These are phyloP conservation scores for Eulimnadia texana DNA, from an alignment of 1,140 invertebrate genomes.

Conservation along the genomic window DNA sequence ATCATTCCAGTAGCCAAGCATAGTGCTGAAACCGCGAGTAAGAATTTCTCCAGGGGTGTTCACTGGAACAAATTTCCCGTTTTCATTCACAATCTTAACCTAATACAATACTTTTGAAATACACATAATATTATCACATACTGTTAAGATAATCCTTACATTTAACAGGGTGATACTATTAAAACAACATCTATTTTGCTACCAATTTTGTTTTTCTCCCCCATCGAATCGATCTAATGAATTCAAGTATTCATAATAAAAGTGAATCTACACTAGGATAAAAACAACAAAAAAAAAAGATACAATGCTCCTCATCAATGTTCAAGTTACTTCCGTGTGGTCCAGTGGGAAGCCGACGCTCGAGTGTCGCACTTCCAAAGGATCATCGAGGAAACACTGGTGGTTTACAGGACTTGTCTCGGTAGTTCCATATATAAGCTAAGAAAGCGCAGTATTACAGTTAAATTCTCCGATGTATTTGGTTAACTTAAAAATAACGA, in stretches of 20 bases:
- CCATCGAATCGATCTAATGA: no score
- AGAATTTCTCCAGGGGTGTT: constrained; percentile 41
- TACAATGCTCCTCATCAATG: no score
- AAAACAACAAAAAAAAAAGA: constrained; percentile 19
- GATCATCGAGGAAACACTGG: constrained; percentile 47
- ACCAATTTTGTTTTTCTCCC: no score
- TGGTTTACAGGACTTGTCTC: constrained; percentile 66
- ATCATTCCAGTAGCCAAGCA: constrained; percentile 45
- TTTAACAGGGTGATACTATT: background rate
- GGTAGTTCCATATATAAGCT: constrained; percentile 59
- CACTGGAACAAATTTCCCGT: constrained; percentile 30
- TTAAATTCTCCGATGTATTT: background rate
- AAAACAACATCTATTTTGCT: no score
- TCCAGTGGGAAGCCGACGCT: constrained; percentile 64
- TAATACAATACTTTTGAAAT: background rate
- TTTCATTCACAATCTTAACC: constrained; percentile 33
- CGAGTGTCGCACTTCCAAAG: constrained; percentile 43
- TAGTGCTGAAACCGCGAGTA: constrained; percentile 39
- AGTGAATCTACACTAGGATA: background rate
- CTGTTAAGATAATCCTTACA: background rate
- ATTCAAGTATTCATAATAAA: background rate
- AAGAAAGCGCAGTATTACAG: constrained; percentile 15
- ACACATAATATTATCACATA: background rate
- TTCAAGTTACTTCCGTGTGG: constrained; percentile 60
- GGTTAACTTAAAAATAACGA: background rate